phyloP scores from a whole-genome alignment of 2,888 invertebrate species.

The Sesia apiformis region DNA sequence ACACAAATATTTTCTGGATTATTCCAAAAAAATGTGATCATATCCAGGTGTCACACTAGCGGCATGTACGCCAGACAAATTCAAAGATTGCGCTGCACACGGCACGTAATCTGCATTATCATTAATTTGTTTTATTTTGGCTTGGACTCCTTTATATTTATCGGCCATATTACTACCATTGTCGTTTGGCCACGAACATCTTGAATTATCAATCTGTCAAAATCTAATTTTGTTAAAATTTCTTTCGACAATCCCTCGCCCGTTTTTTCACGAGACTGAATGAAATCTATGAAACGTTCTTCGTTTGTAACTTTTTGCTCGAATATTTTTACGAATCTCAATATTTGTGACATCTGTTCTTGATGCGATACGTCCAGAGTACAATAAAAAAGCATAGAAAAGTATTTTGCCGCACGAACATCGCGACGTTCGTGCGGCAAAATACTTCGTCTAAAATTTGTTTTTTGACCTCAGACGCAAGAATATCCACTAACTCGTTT shows the following conservation, averaged over 20 bases:
- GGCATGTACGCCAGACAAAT: slow-evolving; percentile 23
- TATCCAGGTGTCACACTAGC: no score
- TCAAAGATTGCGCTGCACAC: slow-evolving; percentile 18
- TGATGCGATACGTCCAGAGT: slow-evolving; percentile 5
- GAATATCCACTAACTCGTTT: slow-evolving; percentile 6
- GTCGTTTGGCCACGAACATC: slow-evolving; percentile 5
- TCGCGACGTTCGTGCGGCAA: slow-evolving; percentile 3
- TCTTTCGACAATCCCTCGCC: slow-evolving; percentile 3
- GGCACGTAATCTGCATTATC: slow-evolving; percentile 19
- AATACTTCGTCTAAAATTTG: slow-evolving; percentile 3
- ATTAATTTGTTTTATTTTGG: slow-evolving; percentile 7
- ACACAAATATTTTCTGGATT: slow-evolving; percentile 8
- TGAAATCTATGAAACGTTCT: slow-evolving; percentile 6
- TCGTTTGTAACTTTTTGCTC: slow-evolving; percentile 1
- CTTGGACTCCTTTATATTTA: neutral
- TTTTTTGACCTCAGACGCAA: slow-evolving; percentile 3
- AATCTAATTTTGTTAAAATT: slow-evolving; percentile 4
- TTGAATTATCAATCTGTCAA: slow-evolving; percentile 5
- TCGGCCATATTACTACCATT: slow-evolving; percentile 3
- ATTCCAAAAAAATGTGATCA: neutral
- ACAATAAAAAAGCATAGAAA: slow-evolving; percentile 5
- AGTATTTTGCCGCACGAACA: slow-evolving; percentile 6
- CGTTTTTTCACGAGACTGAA: slow-evolving; percentile 4
- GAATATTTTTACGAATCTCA: slow-evolving; percentile 5
- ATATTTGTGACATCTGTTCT: slow-evolving; percentile 5